Base-by-base conservation (phyloP, 2,888 invertebrate species). In the Drosophila cracens region DNA sequence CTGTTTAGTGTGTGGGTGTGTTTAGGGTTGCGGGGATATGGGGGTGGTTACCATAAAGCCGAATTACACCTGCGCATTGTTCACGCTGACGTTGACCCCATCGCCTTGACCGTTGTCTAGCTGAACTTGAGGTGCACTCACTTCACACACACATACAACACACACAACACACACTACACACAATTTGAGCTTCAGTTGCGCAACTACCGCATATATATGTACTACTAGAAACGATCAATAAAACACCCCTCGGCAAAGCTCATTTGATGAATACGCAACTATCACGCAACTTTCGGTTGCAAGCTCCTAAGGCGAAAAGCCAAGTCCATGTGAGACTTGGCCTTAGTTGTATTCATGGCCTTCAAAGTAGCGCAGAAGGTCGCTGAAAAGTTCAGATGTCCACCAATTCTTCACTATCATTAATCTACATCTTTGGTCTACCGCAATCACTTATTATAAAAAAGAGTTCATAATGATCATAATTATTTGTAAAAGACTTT, bases 111-210 rank as follows among this genome's bases (percentile, higher is more conserved):
- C 87, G 73, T 48, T 69, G 63, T 56, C 61, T 63, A 52, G 49
- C 76, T 88, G 89, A 85, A 85, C 89, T 85, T 85, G 89, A 72
- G 56, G 53, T 74, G 68, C 68, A 68, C 18, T n/a, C 25, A 43
- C 29, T 40, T 40, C 68, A n/a, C 34, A 51, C 11, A 33, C 8
- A 7, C 43, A 38, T 5, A 29, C 25, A 2, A 27, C 7, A 18
- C 7, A 54, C 29, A 49, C 27, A 31, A 31, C 7, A 7, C n/a
- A 56, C 29, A 29, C 10, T 5, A 16, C 10, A 49, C 38, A 4
- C 13, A 29, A 56, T 46, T 48, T 58, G 43, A 67, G 61, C 40
- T 76, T 75, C 36, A 62, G 82, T 83, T 87, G 78, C 83, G 81
- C 83, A 87, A 87, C 74, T 71, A 66, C 33, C 33, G 57, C 58